phyloP scores from a whole-genome alignment of 2,888 invertebrate genomes.

The Diachrysia chrysitis region DNA sequence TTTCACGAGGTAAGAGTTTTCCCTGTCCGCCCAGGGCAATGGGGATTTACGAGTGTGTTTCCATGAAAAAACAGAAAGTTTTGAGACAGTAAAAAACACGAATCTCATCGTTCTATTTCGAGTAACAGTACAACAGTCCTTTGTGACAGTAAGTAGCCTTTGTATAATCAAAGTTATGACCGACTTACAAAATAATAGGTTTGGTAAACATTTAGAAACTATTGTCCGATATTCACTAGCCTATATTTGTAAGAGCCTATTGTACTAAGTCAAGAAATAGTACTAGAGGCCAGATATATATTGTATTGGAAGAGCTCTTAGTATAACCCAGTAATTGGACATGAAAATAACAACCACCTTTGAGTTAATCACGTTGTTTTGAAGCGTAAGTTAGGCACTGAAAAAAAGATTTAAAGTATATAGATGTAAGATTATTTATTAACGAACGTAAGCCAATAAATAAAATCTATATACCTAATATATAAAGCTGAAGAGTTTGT shows the following conservation, averaged over 20 bases:
- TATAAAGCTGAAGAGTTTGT: no score
- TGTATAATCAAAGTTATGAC: conserved; percentile 24
- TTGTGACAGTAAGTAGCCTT: conserved; percentile 11
- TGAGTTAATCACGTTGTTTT: not conserved
- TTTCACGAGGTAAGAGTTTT: not conserved
- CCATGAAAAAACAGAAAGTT: not conserved
- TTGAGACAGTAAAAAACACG: not conserved
- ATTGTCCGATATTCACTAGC: conserved; percentile 12
- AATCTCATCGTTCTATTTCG: not conserved
- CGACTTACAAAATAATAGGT: not conserved
- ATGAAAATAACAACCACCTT: not conserved
- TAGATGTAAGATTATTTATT: no score
- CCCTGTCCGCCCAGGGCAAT: conserved; percentile 1
- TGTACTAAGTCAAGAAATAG: conserved; percentile 1
- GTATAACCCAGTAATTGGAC: not conserved
- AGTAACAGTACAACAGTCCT: not conserved
- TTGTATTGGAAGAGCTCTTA: not conserved
- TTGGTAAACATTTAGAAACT: conserved; percentile 8
- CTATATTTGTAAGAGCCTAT: not conserved
- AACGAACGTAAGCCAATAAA: no score
- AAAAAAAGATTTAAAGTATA: no score
- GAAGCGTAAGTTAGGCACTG: no score
- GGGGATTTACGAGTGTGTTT: not conserved
- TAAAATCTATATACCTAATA: no score
- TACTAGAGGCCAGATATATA: not conserved